Percentiles rank a stretch among this genome's conserved stretches.
phyloP scores from a whole-genome alignment of 2,888 invertebrate species.

The Bibio marci region DNA sequence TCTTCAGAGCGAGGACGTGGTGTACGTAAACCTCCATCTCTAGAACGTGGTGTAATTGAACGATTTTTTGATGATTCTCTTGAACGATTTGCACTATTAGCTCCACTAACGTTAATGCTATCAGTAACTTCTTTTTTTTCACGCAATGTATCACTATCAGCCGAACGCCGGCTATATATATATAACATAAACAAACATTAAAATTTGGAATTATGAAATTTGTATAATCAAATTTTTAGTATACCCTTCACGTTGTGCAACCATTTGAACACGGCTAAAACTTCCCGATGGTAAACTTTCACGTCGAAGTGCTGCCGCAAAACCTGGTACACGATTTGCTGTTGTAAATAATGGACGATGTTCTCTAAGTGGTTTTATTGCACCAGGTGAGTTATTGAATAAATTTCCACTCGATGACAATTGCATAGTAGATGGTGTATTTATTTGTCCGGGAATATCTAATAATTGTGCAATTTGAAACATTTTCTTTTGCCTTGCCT shows the following conservation, averaged over 20 bases:
- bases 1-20: slow-evolving; percentile 59
- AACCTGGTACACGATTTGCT: slow-evolving; percentile 33
- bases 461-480: slow-evolving; percentile 83
- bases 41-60: slow-evolving; percentile 30
- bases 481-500: slow-evolving; percentile 93
- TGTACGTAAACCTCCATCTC: slow-evolving; percentile 54
- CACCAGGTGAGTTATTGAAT: slow-evolving; percentile 8
- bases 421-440: slow-evolving; percentile 26
- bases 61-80: slow-evolving; percentile 23
- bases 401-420: slow-evolving; percentile 23
- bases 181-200: no score
- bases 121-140: slow-evolving; percentile 1
- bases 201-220: no score
- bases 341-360: slow-evolving; percentile 37
- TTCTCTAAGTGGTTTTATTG: slow-evolving; percentile 20
- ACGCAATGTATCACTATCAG: neutral
- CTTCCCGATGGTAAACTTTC: slow-evolving; percentile 22
- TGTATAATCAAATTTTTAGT: no score
- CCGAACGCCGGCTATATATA: neutral
- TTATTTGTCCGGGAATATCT: slow-evolving; percentile 47
- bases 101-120: neutral
- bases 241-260: slow-evolving; percentile 4
- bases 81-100: slow-evolving; percentile 11
- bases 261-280: slow-evolving; percentile 26
- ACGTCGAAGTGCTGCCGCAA: slow-evolving; percentile 38